A percentile compares a stretch with the other conserved stretches of the same genome.
phyloP scores from a whole-genome alignment of 2,888 invertebrate species.

The Archips xylosteana region DNA sequence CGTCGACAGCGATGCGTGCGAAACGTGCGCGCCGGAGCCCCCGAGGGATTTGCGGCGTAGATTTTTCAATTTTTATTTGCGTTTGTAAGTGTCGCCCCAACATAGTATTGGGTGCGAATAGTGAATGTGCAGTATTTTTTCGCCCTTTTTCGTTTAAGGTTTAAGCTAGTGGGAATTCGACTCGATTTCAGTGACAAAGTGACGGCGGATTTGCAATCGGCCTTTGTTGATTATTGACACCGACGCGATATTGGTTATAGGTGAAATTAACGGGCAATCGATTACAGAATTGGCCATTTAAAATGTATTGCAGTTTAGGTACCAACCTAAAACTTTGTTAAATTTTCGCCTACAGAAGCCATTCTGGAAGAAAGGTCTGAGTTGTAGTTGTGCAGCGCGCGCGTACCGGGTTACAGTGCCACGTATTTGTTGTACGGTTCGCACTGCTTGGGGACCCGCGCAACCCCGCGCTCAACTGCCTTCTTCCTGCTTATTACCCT shows the following conservation, averaged over 20 bases:
- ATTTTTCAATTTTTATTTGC: conserved; percentile 84
- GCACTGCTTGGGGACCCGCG: too few species aligned
- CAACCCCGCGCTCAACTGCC: too few species aligned
- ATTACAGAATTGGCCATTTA: not conserved
- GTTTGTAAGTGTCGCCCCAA: conserved; percentile 74
- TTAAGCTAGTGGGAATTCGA: conserved; percentile 46
- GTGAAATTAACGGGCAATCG: conserved; percentile 3
- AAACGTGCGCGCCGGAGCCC: conserved; percentile 71
- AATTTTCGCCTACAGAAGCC: too few species aligned
- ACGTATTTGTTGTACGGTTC: too few species aligned
- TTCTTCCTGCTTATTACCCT: too few species aligned
- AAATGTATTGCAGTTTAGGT: not conserved
- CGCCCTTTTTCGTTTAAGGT: conserved; percentile 42
- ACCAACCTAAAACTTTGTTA: not conserved
- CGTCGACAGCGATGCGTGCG: conserved; percentile 59
- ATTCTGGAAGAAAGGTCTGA: too few species aligned
- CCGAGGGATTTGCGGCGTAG: conserved; percentile 74
- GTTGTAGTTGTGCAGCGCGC: too few species aligned
- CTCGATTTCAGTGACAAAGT: conserved; percentile 40
- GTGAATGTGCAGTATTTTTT: conserved; percentile 49
- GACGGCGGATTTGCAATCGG: conserved; percentile 25
- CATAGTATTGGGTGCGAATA: conserved; percentile 51
- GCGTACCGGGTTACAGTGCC: too few species aligned
- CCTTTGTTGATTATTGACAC: conserved; percentile 36
- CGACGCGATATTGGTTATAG: conserved; percentile 11